Conservation (phyloP, 2,113 vertebrate genomes). For the Bos indicus region DNA sequence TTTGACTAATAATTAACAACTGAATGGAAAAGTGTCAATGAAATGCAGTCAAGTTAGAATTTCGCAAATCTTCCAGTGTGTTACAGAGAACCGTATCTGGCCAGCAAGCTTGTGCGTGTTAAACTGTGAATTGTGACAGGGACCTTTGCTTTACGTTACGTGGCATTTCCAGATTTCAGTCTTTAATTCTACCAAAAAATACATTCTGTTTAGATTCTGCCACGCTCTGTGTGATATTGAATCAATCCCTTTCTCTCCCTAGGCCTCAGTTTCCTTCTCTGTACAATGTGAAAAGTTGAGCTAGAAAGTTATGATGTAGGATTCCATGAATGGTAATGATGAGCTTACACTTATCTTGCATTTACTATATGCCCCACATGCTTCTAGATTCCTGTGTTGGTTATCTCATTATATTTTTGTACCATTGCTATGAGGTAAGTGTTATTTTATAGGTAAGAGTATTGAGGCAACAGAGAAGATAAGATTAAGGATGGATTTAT, state of each 20-base stretch:
- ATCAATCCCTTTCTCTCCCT: background rate
- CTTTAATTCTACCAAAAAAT: background rate
- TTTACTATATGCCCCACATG: background rate
- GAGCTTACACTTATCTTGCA: background rate
- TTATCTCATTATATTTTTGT: background rate
- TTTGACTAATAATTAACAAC: background rate
- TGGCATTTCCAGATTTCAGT: background rate
- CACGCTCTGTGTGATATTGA: background rate
- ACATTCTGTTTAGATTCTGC: background rate
- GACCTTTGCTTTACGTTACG: background rate
- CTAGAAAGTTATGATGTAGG: background rate
- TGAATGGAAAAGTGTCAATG: background rate
- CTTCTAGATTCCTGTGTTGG: background rate
- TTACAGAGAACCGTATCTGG: background rate
- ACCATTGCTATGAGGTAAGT: background rate
- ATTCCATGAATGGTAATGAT: background rate
- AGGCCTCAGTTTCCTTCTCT: background rate
- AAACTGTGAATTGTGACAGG: background rate
- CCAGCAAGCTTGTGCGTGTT: background rate
- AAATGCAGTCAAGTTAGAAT: background rate
- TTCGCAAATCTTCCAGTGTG: background rate
- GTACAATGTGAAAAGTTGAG: background rate
- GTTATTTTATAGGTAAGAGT: background rate
- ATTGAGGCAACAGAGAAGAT: background rate
- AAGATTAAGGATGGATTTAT: background rate